These are phyloP conservation scores for Misgurnus mizolepis DNA, from an alignment of 2,113 vertebrate species.

Conservation along the genomic window DNA sequence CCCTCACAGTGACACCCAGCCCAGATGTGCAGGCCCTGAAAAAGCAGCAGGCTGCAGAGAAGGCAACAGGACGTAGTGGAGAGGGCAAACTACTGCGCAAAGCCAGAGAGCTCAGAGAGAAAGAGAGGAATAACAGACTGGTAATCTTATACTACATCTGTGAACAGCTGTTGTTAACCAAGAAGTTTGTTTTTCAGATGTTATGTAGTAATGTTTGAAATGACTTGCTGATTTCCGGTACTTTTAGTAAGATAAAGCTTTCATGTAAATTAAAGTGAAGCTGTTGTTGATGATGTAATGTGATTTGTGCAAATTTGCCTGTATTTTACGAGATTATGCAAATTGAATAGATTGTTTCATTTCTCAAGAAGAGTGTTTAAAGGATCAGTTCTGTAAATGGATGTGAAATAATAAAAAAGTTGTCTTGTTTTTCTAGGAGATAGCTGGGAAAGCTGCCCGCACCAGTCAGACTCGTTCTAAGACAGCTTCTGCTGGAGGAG, in stretches of 20 bases:
- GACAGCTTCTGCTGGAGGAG: slow-evolving; percentile 50
- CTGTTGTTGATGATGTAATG: background rate
- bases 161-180: background rate
- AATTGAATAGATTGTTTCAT: background rate
- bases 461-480: slow-evolving; percentile 38
- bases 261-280: background rate
- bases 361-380: background rate
- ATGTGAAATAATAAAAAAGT: slow-evolving; percentile 10
- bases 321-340: background rate
- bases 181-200: background rate
- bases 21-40: slow-evolving; percentile 83
- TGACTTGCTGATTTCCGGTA: background rate
- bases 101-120: slow-evolving; percentile 71
- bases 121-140: slow-evolving; percentile 69
- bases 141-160: slow-evolving; percentile 51
- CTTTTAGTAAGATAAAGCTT: background rate
- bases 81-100: slow-evolving; percentile 79
- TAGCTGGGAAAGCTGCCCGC: slow-evolving; percentile 6
- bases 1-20: slow-evolving; percentile 82
- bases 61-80: slow-evolving; percentile 66
- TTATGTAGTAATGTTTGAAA: background rate
- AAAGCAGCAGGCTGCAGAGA: slow-evolving; percentile 77
- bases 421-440: slow-evolving; percentile 44
- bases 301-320: background rate
- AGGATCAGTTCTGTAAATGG: background rate